Conservation (phyloP, 2,888 invertebrate genomes). For the Callinectes sapidus region DNA sequence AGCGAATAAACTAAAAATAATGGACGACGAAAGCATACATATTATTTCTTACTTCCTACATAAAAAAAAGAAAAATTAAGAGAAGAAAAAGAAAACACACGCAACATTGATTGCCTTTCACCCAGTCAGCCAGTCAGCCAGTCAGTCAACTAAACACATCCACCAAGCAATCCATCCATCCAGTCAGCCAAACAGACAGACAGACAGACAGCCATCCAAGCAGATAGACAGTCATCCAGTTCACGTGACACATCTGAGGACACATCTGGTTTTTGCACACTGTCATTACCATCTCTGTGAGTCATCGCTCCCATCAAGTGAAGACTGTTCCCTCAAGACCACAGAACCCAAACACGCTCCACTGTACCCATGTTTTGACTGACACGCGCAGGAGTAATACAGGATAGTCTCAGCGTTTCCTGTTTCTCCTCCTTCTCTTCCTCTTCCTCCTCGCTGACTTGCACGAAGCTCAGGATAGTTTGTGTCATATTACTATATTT, state of each 20-base stretch:
- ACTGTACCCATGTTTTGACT: background rate
- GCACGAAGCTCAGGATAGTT: too few relatives aligned
- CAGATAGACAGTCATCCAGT: too few relatives aligned
- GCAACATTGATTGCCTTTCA: too few relatives aligned
- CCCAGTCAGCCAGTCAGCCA: too few relatives aligned
- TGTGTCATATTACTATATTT: too few relatives aligned
- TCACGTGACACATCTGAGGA: background rate
- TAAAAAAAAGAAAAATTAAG: background rate
- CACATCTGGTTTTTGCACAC: background rate
- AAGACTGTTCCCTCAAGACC: background rate
- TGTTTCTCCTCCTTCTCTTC: background rate
- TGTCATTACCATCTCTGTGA: background rate
- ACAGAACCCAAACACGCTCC: background rate
- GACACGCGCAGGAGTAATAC: background rate
- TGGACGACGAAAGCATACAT: background rate
- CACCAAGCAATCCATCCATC: too few relatives aligned
- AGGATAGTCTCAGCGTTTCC: background rate
- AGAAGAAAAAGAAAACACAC: too few relatives aligned
- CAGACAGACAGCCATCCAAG: too few relatives aligned
- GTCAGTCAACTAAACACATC: too few relatives aligned
- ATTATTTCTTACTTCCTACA: background rate
- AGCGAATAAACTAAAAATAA: background rate
- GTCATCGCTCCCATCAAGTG: background rate
- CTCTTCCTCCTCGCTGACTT: too few relatives aligned
- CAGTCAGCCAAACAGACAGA: too few relatives aligned